Percentiles rank a stretch among this genome's conserved stretches.
phyloP scores from a whole-genome alignment of 2,797 vertebrate species.

The Anas bahamensis region DNA sequence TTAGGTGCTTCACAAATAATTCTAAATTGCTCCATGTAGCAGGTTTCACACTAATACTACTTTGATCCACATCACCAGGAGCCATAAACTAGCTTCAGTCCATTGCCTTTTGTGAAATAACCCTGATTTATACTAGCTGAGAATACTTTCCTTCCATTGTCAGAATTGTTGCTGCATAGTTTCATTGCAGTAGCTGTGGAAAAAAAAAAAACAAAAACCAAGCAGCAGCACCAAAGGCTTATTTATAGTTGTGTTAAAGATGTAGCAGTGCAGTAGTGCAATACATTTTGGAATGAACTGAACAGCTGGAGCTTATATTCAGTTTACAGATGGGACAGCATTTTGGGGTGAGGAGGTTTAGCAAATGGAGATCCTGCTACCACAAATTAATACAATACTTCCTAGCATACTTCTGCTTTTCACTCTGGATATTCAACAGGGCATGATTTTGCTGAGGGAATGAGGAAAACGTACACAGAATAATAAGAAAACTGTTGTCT shows the following conservation, averaged over 20 bases:
- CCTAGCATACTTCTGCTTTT: neutral
- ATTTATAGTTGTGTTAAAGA: neutral
- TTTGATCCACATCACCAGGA: neutral
- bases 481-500: neutral
- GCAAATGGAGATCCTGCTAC: neutral
- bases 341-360: neutral
- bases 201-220: neutral
- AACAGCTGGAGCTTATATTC: neutral
- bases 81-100: slow-evolving; percentile 1
- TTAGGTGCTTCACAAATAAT: slow-evolving; percentile 13
- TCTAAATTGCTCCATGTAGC: neutral
- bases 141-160: neutral
- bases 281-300: neutral
- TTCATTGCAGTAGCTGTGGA: neutral
- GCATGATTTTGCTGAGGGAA: neutral
- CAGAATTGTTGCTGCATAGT: neutral
- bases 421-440: neutral
- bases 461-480: neutral
- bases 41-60: neutral
- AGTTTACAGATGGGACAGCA: neutral
- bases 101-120: slow-evolving; percentile 4
- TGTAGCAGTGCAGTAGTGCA: neutral
- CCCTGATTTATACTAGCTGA: neutral
- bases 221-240: neutral
- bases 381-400: neutral